Evolutionary conservation across 1,140 invertebrate genomes (phyloP), one percentile per base, ranked within the genome.

Genomic region (Stegodyphus dumicola): DNA sequence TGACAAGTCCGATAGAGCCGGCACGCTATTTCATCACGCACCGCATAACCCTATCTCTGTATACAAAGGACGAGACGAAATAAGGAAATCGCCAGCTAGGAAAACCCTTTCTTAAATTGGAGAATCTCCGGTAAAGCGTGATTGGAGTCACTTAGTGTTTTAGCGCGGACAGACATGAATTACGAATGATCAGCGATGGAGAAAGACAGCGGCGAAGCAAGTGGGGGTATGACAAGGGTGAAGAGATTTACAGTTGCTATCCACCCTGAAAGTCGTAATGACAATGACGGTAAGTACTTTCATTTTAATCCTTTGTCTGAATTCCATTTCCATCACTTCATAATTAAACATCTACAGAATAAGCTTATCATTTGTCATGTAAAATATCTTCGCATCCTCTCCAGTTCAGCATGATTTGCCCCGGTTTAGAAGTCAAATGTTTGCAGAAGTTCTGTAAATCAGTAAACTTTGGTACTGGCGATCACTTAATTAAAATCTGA

Each of bases 241-340:
- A 85, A 85, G n/a, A 51, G 81, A 48, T 85, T 85, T 56, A 85
- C 81, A 69, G 81, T 85, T 33, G 81, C 81, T 7, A 85, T 85
- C 7, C 81, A 85, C 74, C 81, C 81, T n/a, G 81, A 85, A 60
- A 69, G 65, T 67, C 64, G 81, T 6, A 56, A 51, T 6, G 74
- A 85, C 60, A 51, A 15, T 13, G 81, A 85, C 11, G 81, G 81
- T 85, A 17, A 70, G 74, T 51, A 15, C 9, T 15, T 11, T n/a
- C 7, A 67, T 67, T 67, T 67, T 67, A 10, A 10, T 60, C 56
- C 56, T 60, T 60, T 15, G 56, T 60, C 56, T 10, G 9, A 60
- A 9, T 60, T 60, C 56, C 5, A 60, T 2, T 10, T 60, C 56
- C 5, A 60, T 2, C 2, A 60, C 56, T 10, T 60, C n/a, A n/a